Conservation (phyloP, 2,113 vertebrate species). For the Rana temporaria region DNA sequence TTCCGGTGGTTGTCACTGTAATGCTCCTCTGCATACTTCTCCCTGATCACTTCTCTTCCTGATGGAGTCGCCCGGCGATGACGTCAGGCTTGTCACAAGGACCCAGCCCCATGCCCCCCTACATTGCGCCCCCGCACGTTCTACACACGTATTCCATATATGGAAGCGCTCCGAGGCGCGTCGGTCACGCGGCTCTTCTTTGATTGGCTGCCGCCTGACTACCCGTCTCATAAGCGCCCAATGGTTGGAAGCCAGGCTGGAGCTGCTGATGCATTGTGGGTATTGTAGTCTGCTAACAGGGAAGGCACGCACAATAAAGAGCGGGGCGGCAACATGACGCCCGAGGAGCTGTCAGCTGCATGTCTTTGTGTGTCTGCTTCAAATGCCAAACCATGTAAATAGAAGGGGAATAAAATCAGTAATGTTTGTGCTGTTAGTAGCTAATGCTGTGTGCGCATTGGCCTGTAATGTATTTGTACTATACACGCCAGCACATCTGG, state of each 20-base stretch:
- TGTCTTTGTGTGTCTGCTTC: no score
- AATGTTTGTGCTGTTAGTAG: no score
- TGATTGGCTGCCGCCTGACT: background rate
- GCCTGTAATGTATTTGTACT: no score
- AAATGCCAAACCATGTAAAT: no score
- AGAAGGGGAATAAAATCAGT: no score
- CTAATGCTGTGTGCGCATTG: no score
- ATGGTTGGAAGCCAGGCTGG: background rate
- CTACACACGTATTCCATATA: background rate
- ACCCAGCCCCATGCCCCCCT: background rate
- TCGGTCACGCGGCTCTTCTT: background rate
- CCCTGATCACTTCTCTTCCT: slow-evolving; percentile 38
- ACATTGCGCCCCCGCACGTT: slow-evolving; percentile 1
- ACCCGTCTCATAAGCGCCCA: background rate
- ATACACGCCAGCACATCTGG: no score
- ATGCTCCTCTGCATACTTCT: slow-evolving; percentile 41
- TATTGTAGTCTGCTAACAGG: background rate
- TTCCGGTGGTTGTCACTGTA: background rate
- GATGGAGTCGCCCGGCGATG: slow-evolving; percentile 42
- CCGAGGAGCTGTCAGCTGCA: background rate
- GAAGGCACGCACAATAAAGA: background rate
- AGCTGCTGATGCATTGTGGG: background rate
- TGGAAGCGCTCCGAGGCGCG: background rate
- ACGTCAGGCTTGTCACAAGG: background rate
- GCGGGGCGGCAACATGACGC: background rate